These are phyloP conservation scores for Polypterus senegalus DNA, from an alignment of 2,113 vertebrate genomes.

Conservation along the genomic window DNA sequence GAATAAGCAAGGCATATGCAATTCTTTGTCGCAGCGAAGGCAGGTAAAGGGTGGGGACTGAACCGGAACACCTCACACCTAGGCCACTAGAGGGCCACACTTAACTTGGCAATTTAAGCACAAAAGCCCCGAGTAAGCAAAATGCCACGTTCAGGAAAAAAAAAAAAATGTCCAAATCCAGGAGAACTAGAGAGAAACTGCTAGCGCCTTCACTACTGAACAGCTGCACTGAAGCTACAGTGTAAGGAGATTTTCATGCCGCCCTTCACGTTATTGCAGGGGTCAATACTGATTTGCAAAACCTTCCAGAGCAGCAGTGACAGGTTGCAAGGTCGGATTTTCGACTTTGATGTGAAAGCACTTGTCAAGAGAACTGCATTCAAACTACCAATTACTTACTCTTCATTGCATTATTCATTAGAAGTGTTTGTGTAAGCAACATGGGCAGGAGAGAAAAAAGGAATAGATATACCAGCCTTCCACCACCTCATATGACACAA, in stretches of 20 bases:
- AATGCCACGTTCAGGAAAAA: no score
- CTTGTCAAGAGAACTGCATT: not conserved
- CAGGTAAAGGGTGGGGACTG: no score
- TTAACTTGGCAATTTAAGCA: no score
- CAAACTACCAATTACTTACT: not conserved
- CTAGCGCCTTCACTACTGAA: not conserved
- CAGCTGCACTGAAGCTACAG: not conserved
- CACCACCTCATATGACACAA: no score
- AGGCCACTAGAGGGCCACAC: no score
- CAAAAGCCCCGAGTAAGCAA: no score
- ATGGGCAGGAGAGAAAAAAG: not conserved
- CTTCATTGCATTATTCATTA: not conserved
- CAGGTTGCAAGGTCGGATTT: not conserved
- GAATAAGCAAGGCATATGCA: no score
- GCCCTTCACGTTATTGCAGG: not conserved
- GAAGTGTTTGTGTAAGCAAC: not conserved
- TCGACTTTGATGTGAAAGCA: not conserved
- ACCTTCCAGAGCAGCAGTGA: not conserved
- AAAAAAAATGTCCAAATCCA: not conserved
- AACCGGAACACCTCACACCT: no score
- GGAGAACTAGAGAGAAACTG: not conserved
- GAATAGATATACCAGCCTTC: no score
- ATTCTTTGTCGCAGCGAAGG: no score
- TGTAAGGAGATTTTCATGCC: not conserved
- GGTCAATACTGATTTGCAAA: not conserved